Evolutionary conservation across 2,113 vertebrate genomes (phyloP), one percentile per base, ranked within the genome.

Genomic region (Microtus ochrogaster): DNA sequence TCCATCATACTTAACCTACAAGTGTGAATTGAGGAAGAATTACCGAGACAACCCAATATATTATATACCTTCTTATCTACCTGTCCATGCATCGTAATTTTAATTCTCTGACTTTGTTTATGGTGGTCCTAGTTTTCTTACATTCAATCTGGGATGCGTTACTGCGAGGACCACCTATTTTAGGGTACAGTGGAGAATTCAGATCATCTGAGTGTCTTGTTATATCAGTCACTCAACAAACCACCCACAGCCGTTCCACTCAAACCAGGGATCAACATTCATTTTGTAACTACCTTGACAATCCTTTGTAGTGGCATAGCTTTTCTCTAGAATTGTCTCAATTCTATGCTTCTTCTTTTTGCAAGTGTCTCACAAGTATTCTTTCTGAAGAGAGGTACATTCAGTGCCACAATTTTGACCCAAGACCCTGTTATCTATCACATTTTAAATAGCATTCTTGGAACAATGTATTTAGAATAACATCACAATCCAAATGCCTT

Each of bases 401-500:
- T 24, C 0, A 68, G 83, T 65, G 55, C 17, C 3, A 8, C 17
- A 3, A 72, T 16, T 58, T 22, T 68, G 77, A 55, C 8, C 30
- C 87, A 85, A 92, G 10, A 6, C 28, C 12, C 77, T 88, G 22
- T 76, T 85, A 49, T 73, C 52, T 22, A 66, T 13, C n/a, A 2
- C 66, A 94, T 77, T 92, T 94, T 88, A 90, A 94, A 86, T 89
- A 36, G 33, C 19, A 14, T 78, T 94, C 44, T 93, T 21, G 55
- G 47, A 82, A 81, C 36, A 68, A 85, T 21, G 82, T 33, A 22
- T 74, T 3, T 92, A 66, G 14, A 81, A 70, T 81, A 8, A 61
- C n/a, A 91, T 76, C 33, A 41, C 68, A 36, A 89, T 85, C 49
- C 21, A 66, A 28, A 39, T 88, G 22, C 6, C 39, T 49, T 81